Evolutionary conservation across 2,888 invertebrate genomes (phyloP), one percentile per base, ranked within the genome.

Genomic region (Ophion ellenae): DNA sequence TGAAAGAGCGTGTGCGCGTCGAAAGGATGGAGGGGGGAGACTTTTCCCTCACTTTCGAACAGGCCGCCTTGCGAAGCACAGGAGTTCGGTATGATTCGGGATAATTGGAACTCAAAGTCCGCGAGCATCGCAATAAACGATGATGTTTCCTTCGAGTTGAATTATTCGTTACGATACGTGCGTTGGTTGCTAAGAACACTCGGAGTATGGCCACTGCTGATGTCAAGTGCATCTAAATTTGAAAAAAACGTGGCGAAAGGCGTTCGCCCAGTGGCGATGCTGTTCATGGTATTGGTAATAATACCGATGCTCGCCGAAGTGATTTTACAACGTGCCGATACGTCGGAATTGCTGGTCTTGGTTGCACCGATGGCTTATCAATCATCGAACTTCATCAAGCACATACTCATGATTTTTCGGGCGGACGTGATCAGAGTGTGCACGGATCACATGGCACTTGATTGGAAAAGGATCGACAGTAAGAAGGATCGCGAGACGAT

Each of bases 401-500:
- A 78, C 45, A 6, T 71, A 9, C n/a, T 77, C 14, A 47, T 88
- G 14, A 40, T 85, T 5, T 67, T 76, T 45, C 84, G 70, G 10
- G 36, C 57, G 6, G 11, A 24, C 0, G 2, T 74, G 10, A 85
- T 88, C 0, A 82, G 69, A 20, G 10, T 64, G 7, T 87, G 87
- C 45, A 9, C 88, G 20, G 10, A 81, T 17, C 83, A 86, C n/a
- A 80, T 89, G 75, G 71, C 84, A n/a, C 17, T 10, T 17, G 88
- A 88, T 81, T 88, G 88, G 88, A 47, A n/a, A 7, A 70, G 80
- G 82, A 87, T 89, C 66, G 83, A 85, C n/a, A 64, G 61, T 14
- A n/a, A 7, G 0, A 47, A 70, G 6, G 88, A 91, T 20, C 88
- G 89, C 0, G 67, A 85, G 6, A 64, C 86, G 6, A 88, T 88